These are phyloP conservation scores for Phengaris alcon DNA, from an alignment of 2,888 invertebrate genomes.

Conservation along the genomic window DNA sequence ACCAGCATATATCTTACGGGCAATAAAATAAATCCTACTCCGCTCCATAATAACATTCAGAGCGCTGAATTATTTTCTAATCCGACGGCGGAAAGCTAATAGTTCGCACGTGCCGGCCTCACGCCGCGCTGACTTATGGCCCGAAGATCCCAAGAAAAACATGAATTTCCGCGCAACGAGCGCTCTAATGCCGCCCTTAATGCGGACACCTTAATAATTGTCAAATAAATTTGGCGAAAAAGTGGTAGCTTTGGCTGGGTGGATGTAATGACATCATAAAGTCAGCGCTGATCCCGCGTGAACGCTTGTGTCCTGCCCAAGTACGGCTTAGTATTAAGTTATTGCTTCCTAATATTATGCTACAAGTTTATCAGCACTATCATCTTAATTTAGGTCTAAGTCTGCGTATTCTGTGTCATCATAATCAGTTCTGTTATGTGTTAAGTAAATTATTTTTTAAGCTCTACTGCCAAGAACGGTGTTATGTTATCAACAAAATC, in stretches of 20 bases:
- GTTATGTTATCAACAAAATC: not conserved
- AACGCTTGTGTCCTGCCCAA: constrained; percentile 31
- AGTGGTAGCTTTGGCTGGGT: constrained; percentile 54
- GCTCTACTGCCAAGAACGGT: not conserved
- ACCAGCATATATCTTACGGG: constrained; percentile 68
- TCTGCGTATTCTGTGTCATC: not conserved
- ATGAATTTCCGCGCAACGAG: constrained; percentile 66
- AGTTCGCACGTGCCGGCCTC: constrained; percentile 75
- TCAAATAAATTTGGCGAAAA: constrained; percentile 74
- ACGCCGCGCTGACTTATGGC: constrained; percentile 68
- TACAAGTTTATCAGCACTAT: not conserved
- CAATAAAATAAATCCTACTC: constrained; percentile 76
- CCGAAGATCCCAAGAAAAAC: constrained; percentile 76
- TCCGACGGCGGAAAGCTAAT: constrained; percentile 74
- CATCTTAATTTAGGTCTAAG: not conserved
- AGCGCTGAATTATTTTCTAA: constrained; percentile 78
- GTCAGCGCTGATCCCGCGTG: constrained; percentile 44
- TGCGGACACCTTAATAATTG: constrained; percentile 78
- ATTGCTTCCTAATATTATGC: not conserved
- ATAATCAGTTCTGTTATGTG: not conserved
- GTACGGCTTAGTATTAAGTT: constrained; percentile 19
- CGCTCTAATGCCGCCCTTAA: constrained; percentile 67
- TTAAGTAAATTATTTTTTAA: not conserved
- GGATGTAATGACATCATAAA: constrained; percentile 71
- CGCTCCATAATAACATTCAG: constrained; percentile 75